A percentile compares a stretch with the other conserved stretches of the same genome.
Conservation (phyloP, 2,888 invertebrate species). For the Polietes domitor region DNA sequence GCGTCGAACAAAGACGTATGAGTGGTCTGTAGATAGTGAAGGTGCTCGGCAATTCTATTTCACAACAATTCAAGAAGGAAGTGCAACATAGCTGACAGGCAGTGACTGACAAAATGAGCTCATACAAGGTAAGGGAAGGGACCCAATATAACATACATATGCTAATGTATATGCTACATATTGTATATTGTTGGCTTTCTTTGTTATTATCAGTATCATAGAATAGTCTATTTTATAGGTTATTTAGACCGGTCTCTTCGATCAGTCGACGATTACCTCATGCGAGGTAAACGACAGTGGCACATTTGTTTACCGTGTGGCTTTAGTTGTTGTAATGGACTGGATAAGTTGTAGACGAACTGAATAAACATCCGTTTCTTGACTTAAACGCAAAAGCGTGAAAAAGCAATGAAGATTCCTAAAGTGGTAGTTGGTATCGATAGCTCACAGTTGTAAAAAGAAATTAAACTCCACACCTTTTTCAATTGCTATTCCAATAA, state of each 20-base stretch:
- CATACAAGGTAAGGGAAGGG: conserved; percentile 55
- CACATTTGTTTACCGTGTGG: neutral
- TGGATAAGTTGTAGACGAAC: too few relatives aligned
- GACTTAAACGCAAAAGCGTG: too few relatives aligned
- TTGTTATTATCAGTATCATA: neutral
- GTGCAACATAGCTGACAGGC: neutral
- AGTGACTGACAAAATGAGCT: conserved; percentile 27
- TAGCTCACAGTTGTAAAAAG: too few relatives aligned
- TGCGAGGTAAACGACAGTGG: too few relatives aligned
- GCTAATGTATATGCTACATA: neutral
- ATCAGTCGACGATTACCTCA: neutral
- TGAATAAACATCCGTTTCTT: too few relatives aligned
- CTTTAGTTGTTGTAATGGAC: too few relatives aligned
- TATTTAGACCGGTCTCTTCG: conserved; percentile 25
- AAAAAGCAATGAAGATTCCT: too few relatives aligned
- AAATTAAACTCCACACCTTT: too few relatives aligned
- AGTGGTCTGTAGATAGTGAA: too few relatives aligned
- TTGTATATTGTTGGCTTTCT: neutral
- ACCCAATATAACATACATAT: conserved; percentile 1
- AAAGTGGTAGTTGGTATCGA: too few relatives aligned
- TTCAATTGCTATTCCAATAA: too few relatives aligned
- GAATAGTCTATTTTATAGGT: neutral
- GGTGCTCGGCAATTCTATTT: neutral
- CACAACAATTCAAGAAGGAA: neutral
- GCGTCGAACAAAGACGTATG: too few relatives aligned